Conservation (phyloP, 2,113 vertebrate genomes). For the Petroica traversi region DNA sequence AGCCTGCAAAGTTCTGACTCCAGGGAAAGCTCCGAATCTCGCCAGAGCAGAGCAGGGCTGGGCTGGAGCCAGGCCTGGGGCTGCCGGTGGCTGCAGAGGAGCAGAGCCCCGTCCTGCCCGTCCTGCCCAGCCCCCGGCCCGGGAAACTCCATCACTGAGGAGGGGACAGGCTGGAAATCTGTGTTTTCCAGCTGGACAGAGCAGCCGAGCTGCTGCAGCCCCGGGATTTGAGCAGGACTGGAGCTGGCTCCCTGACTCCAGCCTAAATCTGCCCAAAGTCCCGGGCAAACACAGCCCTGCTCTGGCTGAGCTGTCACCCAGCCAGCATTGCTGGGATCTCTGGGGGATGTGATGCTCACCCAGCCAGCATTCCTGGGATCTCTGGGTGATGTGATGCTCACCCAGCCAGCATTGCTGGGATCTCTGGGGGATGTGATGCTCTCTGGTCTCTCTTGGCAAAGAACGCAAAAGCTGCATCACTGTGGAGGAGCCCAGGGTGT, state of each 20-base stretch:
- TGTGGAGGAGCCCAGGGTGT: accelerated
- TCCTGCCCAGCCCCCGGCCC: accelerated
- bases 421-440: accelerated
- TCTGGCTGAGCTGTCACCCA: not conserved
- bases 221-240: accelerated
- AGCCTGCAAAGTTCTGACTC: accelerated
- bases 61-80: not conserved
- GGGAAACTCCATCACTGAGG: accelerated
- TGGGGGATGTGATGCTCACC: not conserved
- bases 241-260: not conserved
- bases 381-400: accelerated
- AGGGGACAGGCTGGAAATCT: accelerated
- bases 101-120: not conserved
- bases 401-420: accelerated
- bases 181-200: not conserved
- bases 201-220: not conserved
- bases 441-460: not conserved
- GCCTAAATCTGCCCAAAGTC: not conserved
- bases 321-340: accelerated
- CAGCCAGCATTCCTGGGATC: no score
- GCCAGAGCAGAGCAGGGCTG: not conserved
- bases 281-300: accelerated
- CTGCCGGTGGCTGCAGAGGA: not conserved
- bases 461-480: accelerated
- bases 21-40: not conserved